Base-by-base conservation (phyloP, 2,113 vertebrate genomes). In the Symphodus melops region DNA sequence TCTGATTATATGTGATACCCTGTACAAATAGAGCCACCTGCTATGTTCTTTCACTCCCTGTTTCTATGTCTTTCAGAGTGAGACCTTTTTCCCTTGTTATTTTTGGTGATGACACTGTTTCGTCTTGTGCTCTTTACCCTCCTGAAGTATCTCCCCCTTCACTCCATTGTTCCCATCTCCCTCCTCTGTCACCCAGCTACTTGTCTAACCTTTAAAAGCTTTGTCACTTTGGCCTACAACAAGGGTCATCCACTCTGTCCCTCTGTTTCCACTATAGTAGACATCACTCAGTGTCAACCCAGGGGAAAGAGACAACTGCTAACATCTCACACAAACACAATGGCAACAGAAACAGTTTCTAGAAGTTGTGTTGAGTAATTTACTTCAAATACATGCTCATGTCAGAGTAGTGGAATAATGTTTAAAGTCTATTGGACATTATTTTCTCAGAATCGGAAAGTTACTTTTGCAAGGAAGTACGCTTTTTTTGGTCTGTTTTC, bases 231-330 rank as follows among this genome's bases (percentile, higher is more conserved):
- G 72, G 77, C 68, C 64, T 53, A 25, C 72, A 75, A 72, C 57
- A 51, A 44, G 52, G 69, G 79, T 83, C 84, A 80, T 86, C 61
- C 46, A 37, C 67, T 83, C 68, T 79, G 12, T 64, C 44, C 53
- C 39, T 10, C 33, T 20, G 79, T 76, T 73, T 73, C 49, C 20
- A 7, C 28, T 33, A 62, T 81, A 75, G 78, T 83, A 86, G 80
- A 74, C 81, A 89, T 92, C 73, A 78, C 69, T 88, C 86, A 85
- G 68, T 36, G n/a, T 42, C 55, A 44, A 59, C 14, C 0, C 61
- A 67, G 56, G 68, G 72, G 39, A 49, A 48, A 79, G 78, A 64
- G 71, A 75, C 57, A 68, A 46, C 57, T 13, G 33, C 61, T 61
- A 58, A 55, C 58, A 25, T 54, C 73, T 66, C 64, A 69, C 65